A percentile compares a stretch with the other conserved stretches of the same genome.
Conservation (phyloP, 2,113 vertebrate genomes). For the Stomatorhinus ivindoensis region DNA sequence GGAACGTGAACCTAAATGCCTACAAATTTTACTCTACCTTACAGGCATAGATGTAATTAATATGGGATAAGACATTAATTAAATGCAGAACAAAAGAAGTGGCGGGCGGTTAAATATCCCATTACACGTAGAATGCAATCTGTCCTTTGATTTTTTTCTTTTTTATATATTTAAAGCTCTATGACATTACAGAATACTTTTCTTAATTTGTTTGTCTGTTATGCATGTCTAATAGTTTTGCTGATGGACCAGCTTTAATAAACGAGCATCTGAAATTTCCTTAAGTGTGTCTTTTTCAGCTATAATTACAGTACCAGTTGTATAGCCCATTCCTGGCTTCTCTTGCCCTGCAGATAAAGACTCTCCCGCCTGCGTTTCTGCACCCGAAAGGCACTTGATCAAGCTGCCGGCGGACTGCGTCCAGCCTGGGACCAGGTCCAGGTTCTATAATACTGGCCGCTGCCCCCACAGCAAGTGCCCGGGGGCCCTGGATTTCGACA, state of each 20-base stretch:
- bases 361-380: slow-evolving; percentile 63
- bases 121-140: not conserved
- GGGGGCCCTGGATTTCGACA: slow-evolving; percentile 46
- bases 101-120: not conserved
- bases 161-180: slow-evolving; percentile 23
- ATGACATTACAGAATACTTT: slow-evolving; percentile 18
- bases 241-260: not conserved
- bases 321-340: not conserved
- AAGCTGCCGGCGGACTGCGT: slow-evolving; percentile 76
- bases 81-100: not conserved
- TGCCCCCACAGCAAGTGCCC: slow-evolving; percentile 71
- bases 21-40: not conserved
- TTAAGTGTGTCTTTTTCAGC: not conserved
- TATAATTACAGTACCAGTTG: not conserved
- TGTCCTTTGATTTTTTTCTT: slow-evolving; percentile 23
- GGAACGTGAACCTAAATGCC: not conserved
- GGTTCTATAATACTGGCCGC: slow-evolving; percentile 74
- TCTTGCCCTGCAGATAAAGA: slow-evolving; percentile 60
- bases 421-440: slow-evolving; percentile 57
- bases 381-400: slow-evolving; percentile 70
- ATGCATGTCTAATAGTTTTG: not conserved
- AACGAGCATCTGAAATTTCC: not conserved
- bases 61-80: not conserved
- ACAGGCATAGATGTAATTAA: not conserved
- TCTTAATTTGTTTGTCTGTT: not conserved